Evolutionary conservation across 2,888 invertebrate genomes (phyloP), one percentile per base, ranked within the genome.

Genomic region (Lasioglossum zephyrum): DNA sequence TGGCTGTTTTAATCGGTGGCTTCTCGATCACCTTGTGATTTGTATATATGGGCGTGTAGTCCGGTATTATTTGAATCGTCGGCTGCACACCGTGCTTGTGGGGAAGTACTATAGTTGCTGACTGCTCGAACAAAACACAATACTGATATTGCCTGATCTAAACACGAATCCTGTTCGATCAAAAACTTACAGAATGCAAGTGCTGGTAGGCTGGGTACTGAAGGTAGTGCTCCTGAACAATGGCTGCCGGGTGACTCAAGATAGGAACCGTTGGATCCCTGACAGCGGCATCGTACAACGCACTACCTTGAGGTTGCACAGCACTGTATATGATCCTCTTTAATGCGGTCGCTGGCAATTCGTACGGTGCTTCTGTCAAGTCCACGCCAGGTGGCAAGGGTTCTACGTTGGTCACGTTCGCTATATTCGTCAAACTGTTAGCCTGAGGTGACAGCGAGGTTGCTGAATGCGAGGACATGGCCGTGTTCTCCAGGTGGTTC

Each of bases 301-400:
- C 92, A 87, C 93, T 93, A 5, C 90, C 91, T 77, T 93, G 93
- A 5, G 93, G 93, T 4, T 92, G 92, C 47, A 93, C 91, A 9
- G 93, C 88, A 75, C 94, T 93, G 13, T 94, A 90, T 60, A 94
- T 93, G 22, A 91, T 92, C 9, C 94, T 91, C 63, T 94, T 93
- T 18, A 94, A 85, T 4, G 93, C 90, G 5, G 93, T 90, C 11
- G 93, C 92, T 39, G 87, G 80, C 31, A 87, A 73, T 16, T 93
- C 91, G 69, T 94, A 95, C 2, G 95, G 92, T 70, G 95, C 91
- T 75, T 96, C 96, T 3, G 95, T 93, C 11, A 95, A 93, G 89
- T 96, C 96, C 0, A 96, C 96, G 5, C 96, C 96, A 11, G 96
- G 96, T 26, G 96, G 96, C n/a, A 96, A 91, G 22, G 96, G 96